phyloP scores from a whole-genome alignment of 2,888 invertebrate species.

The Hydropsyche betteni region DNA sequence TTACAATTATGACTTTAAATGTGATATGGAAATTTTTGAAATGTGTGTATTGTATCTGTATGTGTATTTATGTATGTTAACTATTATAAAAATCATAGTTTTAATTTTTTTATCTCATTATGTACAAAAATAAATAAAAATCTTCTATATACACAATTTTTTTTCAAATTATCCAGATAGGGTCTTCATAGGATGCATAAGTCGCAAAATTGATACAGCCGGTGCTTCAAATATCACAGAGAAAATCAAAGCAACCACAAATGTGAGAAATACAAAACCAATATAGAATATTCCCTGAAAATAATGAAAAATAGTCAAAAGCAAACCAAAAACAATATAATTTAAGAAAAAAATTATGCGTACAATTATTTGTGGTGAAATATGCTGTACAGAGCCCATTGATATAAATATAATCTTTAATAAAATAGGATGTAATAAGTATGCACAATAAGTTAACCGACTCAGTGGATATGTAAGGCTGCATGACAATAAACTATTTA shows the following conservation, averaged over 20 bases:
- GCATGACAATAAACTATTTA: constrained; percentile 61
- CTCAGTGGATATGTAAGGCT: constrained; percentile 64
- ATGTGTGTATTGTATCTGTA: not conserved
- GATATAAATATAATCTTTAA: constrained; percentile 62
- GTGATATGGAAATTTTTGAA: constrained; percentile 9
- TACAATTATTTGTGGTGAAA: constrained; percentile 63
- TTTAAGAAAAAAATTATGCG: constrained; percentile 53
- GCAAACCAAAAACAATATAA: not conserved
- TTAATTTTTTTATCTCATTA: not conserved
- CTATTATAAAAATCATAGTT: not conserved
- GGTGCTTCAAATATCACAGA: constrained; percentile 71
- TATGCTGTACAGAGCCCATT: constrained; percentile 62
- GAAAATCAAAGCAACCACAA: constrained; percentile 61
- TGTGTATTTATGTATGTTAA: constrained; percentile 24
- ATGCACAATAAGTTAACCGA: constrained; percentile 65
- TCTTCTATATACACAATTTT: not conserved
- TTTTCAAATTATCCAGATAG: not conserved
- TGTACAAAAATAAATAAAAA: not conserved
- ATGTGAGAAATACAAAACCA: constrained; percentile 62
- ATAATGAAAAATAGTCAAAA: constrained; percentile 35
- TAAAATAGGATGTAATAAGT: constrained; percentile 65
- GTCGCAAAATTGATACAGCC: constrained; percentile 64
- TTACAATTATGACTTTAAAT: constrained; percentile 21
- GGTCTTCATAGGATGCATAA: constrained; percentile 58
- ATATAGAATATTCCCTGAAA: constrained; percentile 66